Percentiles rank a stretch among this genome's conserved stretches.
Evolutionary conservation across 1,140 invertebrate species (phyloP).

Genomic region (Pseudobourletiella spinata): DNA sequence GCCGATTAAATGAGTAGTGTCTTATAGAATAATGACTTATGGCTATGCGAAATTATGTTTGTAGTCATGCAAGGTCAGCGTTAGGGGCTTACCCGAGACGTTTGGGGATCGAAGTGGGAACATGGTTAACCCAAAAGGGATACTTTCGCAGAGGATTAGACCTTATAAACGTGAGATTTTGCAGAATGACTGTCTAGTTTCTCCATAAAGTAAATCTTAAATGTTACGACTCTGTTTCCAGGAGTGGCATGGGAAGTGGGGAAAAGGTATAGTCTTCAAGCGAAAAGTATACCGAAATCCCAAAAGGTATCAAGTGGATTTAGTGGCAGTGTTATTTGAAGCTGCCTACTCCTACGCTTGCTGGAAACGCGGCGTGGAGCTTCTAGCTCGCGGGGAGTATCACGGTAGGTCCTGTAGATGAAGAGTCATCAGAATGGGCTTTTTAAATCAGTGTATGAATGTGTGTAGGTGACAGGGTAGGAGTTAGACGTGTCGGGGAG

Average conservation of each 20-base stretch:
- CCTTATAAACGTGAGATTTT: conserved; percentile 6
- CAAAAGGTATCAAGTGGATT: conserved; percentile 8
- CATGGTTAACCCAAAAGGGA: conserved; percentile 31
- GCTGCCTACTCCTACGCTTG: conserved; percentile 4
- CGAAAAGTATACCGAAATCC: neutral
- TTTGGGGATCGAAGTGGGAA: conserved; percentile 14
- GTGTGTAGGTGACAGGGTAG: too few relatives aligned
- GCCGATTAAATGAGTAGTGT: neutral
- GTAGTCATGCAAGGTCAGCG: neutral
- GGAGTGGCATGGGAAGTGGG: neutral
- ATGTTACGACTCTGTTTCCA: too few relatives aligned
- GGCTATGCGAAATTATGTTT: neutral
- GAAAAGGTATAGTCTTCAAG: neutral
- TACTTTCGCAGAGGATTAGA: conserved; percentile 7
- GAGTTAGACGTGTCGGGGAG: conserved; percentile 1
- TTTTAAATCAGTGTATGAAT: neutral
- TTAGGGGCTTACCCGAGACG: conserved; percentile 12
- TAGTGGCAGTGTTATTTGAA: conserved; percentile 1
- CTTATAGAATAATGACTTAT: too few relatives aligned
- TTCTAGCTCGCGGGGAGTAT: too few relatives aligned
- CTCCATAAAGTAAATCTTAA: too few relatives aligned
- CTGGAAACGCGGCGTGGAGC: conserved; percentile 16
- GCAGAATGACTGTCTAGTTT: too few relatives aligned
- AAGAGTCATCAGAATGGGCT: neutral
- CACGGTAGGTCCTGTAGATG: neutral